A percentile compares a stretch with the other conserved stretches of the same genome.
Evolutionary conservation across 2,888 invertebrate genomes (phyloP).

Genomic region (Apotomis capreana): DNA sequence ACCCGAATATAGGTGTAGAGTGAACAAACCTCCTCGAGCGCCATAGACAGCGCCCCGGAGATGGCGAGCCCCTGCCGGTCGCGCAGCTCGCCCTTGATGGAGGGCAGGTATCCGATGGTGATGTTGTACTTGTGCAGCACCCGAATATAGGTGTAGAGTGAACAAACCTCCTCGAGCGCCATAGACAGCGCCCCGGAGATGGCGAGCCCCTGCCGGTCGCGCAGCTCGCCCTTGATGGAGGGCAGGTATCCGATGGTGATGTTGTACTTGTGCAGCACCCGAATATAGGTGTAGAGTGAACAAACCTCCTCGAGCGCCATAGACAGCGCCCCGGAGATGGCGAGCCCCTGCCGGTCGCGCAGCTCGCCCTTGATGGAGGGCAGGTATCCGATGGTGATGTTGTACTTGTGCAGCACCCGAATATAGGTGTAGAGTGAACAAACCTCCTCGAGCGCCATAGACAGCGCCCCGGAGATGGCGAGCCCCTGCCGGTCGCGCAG

Average conservation of each 20-base stretch:
- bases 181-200: conserved; percentile 95
- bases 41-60: conserved; percentile 95
- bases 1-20: too few species aligned
- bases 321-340: conserved; percentile 95
- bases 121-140: conserved; percentile 73
- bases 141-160: too few species aligned
- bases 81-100: conserved; percentile 89
- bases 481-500: conserved; percentile 92
- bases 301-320: conserved; percentile 93
- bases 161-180: conserved; percentile 91
- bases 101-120: conserved; percentile 93
- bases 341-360: conserved; percentile 91
- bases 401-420: conserved; percentile 55
- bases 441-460: conserved; percentile 94
- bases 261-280: conserved; percentile 71
- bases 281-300: conserved; percentile 1
- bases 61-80: conserved; percentile 93
- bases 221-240: conserved; percentile 89
- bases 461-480: conserved; percentile 94
- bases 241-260: conserved; percentile 94
- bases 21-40: conserved; percentile 89
- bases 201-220: conserved; percentile 92
- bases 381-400: conserved; percentile 92
- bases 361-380: conserved; percentile 91
- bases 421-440: conserved; percentile 34